Evolutionary conservation across 1,140 invertebrate genomes (phyloP).

Genomic region (Drosophila orosa): DNA sequence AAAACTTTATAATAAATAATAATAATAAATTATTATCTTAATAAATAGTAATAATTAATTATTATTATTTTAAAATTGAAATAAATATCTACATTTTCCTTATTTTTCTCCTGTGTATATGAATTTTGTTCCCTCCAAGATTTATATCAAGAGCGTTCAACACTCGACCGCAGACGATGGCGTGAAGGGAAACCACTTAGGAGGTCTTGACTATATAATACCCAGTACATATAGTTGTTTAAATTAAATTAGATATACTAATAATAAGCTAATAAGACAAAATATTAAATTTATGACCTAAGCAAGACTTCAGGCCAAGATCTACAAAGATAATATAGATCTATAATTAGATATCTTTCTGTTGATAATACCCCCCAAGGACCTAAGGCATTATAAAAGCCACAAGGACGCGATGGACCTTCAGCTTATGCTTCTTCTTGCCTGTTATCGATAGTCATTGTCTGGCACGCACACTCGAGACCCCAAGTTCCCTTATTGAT

Average conservation of each 20-base stretch:
- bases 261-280: background rate
- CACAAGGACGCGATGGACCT: constrained; percentile 42
- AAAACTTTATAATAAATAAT: too few relatives aligned
- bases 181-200: background rate
- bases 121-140: constrained; percentile 41
- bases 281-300: background rate
- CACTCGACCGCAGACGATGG: constrained; percentile 60
- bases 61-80: background rate
- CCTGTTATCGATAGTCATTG: constrained; percentile 75
- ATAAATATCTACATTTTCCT: background rate
- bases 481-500: constrained; percentile 70
- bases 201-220: background rate
- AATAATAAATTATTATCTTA: too few relatives aligned
- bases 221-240: too few relatives aligned
- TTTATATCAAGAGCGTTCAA: constrained; percentile 58
- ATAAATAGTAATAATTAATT: too few relatives aligned
- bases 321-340: too few relatives aligned
- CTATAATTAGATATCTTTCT: too few relatives aligned
- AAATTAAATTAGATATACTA: background rate
- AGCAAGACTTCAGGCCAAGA: too few relatives aligned
- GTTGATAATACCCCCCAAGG: background rate
- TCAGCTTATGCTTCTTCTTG: constrained; percentile 22
- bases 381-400: constrained; percentile 1
- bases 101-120: background rate
- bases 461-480: constrained; percentile 27